These are phyloP conservation scores for Alloscopus bannaensis DNA, from an alignment of 2,888 invertebrate species.

Conservation along the genomic window DNA sequence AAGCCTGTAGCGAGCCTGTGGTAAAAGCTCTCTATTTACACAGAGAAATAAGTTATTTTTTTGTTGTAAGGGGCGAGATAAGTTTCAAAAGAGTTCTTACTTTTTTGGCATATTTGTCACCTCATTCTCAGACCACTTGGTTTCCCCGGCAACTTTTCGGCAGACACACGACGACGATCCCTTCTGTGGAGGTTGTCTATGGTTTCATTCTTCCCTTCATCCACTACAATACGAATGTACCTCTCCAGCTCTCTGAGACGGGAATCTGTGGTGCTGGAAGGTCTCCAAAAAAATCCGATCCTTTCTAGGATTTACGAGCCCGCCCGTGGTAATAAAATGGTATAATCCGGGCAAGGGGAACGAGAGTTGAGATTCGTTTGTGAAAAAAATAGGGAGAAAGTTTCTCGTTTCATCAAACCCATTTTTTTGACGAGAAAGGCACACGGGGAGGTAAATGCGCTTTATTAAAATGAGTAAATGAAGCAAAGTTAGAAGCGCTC, in stretches of 20 bases:
- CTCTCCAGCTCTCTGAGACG: constrained; percentile 21
- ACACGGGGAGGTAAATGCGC: no score
- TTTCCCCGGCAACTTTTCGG: constrained; percentile 43
- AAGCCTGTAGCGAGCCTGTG: no score
- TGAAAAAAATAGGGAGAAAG: no score
- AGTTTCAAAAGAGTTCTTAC: constrained; percentile 33
- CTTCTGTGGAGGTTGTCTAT: neutral
- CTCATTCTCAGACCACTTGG: constrained; percentile 37
- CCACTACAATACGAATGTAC: neutral
- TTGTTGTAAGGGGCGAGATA: constrained; percentile 5
- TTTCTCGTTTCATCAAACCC: no score
- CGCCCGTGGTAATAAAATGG: constrained; percentile 64
- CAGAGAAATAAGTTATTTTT: constrained; percentile 11
- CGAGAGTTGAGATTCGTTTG: constrained; percentile 40
- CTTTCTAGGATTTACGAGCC: constrained; percentile 61
- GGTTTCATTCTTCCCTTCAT: neutral
- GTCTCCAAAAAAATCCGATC: constrained; percentile 59
- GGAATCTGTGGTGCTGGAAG: constrained; percentile 57
- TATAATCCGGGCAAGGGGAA: constrained; percentile 56
- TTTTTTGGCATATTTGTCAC: constrained; percentile 55
- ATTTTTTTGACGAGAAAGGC: constrained; percentile 29
- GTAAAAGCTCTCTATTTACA: no score
- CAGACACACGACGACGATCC: neutral
- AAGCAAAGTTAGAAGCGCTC: constrained; percentile 44
- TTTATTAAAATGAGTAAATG: constrained; percentile 24